A percentile compares a stretch with the other conserved stretches of the same genome.
Evolutionary conservation across 2,888 invertebrate genomes (phyloP).

Genomic region (Limnephilus marmoratus): DNA sequence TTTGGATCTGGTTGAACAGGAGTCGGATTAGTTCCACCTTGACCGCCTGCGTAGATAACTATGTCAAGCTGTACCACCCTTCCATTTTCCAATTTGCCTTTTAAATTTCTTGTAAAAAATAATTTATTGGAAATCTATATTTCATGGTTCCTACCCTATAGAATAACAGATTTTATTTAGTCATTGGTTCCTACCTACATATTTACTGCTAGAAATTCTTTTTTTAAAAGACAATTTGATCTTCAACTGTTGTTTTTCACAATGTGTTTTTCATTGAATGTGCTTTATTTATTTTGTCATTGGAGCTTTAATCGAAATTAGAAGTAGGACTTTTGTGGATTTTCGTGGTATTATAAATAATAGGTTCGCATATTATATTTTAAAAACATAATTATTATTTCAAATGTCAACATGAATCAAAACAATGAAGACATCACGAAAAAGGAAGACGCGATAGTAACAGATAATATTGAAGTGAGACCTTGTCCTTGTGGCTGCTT

Average conservation of each 20-base stretch:
- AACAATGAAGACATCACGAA: conserved; percentile 11
- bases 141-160: no score
- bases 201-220: not conserved
- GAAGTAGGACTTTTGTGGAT: not conserved
- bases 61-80: no score
- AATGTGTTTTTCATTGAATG: not conserved
- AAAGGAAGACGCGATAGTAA: not conserved
- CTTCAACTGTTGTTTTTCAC: not conserved
- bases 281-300: no score
- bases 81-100: no score
- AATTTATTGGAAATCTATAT: no score
- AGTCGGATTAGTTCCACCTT: no score
- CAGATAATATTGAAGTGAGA: not conserved
- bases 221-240: not conserved
- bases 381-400: not conserved
- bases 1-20: no score
- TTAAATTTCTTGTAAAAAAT: no score
- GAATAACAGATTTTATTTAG: no score
- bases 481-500: conserved; percentile 74
- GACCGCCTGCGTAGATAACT: no score
- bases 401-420: not conserved
- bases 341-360: not conserved
- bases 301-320: not conserved
- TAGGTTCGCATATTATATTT: not conserved
- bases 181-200: no score